Evolutionary conservation across 23 tunicate species (phyloP).

Genomic region (Pegea sp.): DNA sequence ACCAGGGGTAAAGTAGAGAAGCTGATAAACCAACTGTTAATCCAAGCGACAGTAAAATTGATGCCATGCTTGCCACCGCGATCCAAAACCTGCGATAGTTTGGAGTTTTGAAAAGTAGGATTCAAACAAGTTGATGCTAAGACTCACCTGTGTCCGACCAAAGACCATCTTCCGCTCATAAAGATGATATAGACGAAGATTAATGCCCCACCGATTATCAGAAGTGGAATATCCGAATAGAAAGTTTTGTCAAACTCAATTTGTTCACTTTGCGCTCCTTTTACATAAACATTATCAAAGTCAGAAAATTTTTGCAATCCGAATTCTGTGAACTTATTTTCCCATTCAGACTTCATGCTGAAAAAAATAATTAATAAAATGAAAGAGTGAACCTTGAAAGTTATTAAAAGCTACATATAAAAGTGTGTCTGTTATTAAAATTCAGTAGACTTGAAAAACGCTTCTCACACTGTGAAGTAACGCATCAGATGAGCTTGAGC

Average conservation of each 20-base stretch:
- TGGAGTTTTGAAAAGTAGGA: neutral
- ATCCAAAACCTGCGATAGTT: conserved; percentile 4
- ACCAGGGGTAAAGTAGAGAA: conserved; percentile 5
- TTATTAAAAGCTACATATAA: too few relatives aligned
- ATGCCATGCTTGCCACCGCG: conserved; percentile 4
- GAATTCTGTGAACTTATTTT: conserved; percentile 4
- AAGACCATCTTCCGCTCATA: conserved; percentile 18
- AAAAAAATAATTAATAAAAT: neutral
- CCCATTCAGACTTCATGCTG: conserved; percentile 6
- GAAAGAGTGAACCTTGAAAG: too few relatives aligned
- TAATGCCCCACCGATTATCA: conserved; percentile 2
- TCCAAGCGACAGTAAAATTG: conserved; percentile 9
- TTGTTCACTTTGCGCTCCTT: neutral
- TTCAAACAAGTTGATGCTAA: neutral
- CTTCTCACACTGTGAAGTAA: neutral
- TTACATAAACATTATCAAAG: conserved; percentile 4
- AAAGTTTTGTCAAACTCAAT: conserved; percentile 1
- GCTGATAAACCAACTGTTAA: conserved; percentile 10
- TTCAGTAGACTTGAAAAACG: too few relatives aligned
- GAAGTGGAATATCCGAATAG: conserved; percentile 5
- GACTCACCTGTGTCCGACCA: conserved; percentile 16
- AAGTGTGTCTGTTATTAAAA: too few relatives aligned
- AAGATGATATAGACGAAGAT: conserved; percentile 12
- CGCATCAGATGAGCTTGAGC: conserved; percentile 1
- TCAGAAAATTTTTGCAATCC: neutral